phyloP scores from a whole-genome alignment of 2,888 invertebrate species.

The Ecliptopera silaceata region DNA sequence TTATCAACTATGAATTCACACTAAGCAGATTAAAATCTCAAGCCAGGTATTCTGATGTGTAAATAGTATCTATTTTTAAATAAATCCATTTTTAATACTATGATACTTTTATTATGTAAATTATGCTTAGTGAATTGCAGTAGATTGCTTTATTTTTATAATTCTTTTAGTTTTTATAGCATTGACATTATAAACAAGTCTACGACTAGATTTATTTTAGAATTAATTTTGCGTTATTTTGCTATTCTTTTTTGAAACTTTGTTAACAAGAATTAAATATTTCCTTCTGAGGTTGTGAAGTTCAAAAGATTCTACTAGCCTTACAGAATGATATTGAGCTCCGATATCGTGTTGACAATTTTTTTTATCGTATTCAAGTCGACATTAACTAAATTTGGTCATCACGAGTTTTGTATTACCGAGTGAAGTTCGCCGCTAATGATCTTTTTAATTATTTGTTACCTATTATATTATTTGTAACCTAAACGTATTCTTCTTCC shows the following conservation, averaged over 20 bases:
- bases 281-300: not conserved
- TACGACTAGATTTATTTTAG: too few relatives aligned
- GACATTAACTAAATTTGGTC: constrained; percentile 24
- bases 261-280: not conserved
- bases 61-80: constrained; percentile 33
- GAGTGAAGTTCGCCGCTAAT: constrained; percentile 24
- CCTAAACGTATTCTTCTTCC: too few relatives aligned
- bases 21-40: constrained; percentile 31
- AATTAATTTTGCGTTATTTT: too few relatives aligned
- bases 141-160: not conserved
- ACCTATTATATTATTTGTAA: not conserved
- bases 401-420: constrained; percentile 36
- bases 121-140: constrained; percentile 1
- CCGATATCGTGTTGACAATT: constrained; percentile 13
- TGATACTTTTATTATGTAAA: not conserved
- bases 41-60: constrained; percentile 27
- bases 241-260: not conserved
- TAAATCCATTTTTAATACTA: constrained; percentile 21
- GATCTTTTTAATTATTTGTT: constrained; percentile 20
- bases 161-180: not conserved
- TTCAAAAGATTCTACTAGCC: not conserved
- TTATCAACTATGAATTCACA: constrained; percentile 21
- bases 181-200: not conserved
- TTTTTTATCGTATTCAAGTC: constrained; percentile 17
- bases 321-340: constrained; percentile 5